phyloP scores from a whole-genome alignment of 2,888 invertebrate species.

The Tortricodes alternella region DNA sequence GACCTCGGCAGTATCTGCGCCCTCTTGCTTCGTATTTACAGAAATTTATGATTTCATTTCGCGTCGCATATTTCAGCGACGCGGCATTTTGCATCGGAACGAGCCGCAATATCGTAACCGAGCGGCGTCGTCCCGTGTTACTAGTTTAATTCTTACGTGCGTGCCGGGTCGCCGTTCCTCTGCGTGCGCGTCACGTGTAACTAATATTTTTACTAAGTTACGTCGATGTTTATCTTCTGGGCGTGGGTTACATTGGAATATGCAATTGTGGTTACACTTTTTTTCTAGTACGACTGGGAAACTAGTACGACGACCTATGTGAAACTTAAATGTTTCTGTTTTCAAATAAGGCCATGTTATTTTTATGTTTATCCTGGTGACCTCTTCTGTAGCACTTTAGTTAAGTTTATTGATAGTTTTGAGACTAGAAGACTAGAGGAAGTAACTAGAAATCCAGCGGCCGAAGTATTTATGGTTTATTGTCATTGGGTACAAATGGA shows the following conservation, averaged over 20 bases:
- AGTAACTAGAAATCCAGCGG: no score
- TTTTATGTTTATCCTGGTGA: no score
- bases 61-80: constrained; percentile 34
- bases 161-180: constrained; percentile 7
- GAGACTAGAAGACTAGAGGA: no score
- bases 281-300: background rate
- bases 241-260: constrained; percentile 16
- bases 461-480: no score
- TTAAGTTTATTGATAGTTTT: no score
- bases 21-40: constrained; percentile 33
- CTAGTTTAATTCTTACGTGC: constrained; percentile 27
- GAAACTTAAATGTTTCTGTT: no score
- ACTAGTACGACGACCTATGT: background rate
- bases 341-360: no score
- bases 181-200: constrained; percentile 11
- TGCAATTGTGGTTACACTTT: background rate
- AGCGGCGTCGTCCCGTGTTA: constrained; percentile 9
- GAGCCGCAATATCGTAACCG: constrained; percentile 28
- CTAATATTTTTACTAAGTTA: constrained; percentile 19
- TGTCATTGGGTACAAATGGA: no score
- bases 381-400: no score
- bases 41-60: constrained; percentile 36
- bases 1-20: constrained; percentile 20
- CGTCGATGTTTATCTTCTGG: constrained; percentile 17
- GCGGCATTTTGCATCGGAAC: constrained; percentile 33